Conservation (phyloP, 30 jellyfish, hydroid and myxozoan genomes). For the Aurelia sp. region DNA sequence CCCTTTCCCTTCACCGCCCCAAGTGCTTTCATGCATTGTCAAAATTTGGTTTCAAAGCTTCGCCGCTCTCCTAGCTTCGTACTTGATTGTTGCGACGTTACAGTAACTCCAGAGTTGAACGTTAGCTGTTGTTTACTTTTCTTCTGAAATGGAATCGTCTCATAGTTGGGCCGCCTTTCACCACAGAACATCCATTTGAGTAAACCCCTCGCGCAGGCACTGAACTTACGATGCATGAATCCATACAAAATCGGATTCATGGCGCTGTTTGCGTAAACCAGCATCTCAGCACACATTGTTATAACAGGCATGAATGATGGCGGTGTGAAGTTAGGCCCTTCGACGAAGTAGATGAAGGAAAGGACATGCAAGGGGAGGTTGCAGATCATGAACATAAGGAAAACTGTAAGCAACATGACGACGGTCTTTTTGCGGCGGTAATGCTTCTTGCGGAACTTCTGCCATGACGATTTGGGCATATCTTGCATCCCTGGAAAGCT, state of each 20-base stretch:
- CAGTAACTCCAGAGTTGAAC: conserved; percentile 14
- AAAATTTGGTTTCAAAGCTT: no score
- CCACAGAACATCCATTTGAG: conserved; percentile 47
- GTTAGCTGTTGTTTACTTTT: conserved; percentile 22
- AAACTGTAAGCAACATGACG: conserved; percentile 63
- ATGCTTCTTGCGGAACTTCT: conserved; percentile 58
- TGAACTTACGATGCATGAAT: conserved; percentile 72
- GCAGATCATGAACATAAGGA: conserved; percentile 70
- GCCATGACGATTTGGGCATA: conserved; percentile 45
- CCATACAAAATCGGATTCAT: conserved; percentile 77
- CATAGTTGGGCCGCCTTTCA: conserved; percentile 37
- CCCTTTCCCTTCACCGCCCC: no score
- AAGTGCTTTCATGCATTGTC: no score
- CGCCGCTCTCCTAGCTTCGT: no score
- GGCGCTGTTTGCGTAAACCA: conserved; percentile 74
- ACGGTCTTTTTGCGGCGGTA: conserved; percentile 67
- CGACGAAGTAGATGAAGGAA: conserved; percentile 70
- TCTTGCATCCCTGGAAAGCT: conserved; percentile 77
- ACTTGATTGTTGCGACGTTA: not conserved
- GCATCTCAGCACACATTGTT: conserved; percentile 76
- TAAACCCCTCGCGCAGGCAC: conserved; percentile 48
- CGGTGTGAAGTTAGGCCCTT: conserved; percentile 57
- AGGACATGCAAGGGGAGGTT: conserved; percentile 81
- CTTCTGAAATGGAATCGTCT: conserved; percentile 8
- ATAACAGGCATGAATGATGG: conserved; percentile 79